These are phyloP conservation scores for Poecilobothrus nobilitatus DNA, from an alignment of 2,888 invertebrate species.

Conservation along the genomic window DNA sequence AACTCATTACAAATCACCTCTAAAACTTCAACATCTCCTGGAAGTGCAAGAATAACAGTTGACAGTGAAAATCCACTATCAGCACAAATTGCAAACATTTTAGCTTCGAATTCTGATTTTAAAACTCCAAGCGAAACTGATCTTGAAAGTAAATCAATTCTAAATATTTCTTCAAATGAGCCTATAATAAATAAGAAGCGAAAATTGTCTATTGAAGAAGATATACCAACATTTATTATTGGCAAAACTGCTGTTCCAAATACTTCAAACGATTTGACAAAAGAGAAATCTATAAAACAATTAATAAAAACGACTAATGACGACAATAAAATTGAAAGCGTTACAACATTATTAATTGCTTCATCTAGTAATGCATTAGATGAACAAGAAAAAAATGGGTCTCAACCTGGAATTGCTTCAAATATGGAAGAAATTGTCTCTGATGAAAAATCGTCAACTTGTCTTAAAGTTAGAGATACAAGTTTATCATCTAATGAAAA, in stretches of 20 bases:
- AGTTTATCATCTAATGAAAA: slow-evolving; percentile 18
- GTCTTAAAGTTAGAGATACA: slow-evolving; percentile 18
- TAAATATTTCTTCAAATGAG: neutral
- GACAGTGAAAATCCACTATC: slow-evolving; percentile 27
- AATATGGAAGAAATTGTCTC: neutral
- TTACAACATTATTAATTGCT: neutral
- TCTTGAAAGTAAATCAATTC: neutral
- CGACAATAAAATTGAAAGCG: neutral
- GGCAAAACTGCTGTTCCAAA: slow-evolving; percentile 25
- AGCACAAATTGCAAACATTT: slow-evolving; percentile 26
- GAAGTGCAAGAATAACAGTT: slow-evolving; percentile 22
- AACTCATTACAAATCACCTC: neutral
- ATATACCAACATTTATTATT: slow-evolving; percentile 30
- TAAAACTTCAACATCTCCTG: neutral
- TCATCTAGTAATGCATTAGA: slow-evolving; percentile 15
- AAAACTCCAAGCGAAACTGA: too few relatives aligned
- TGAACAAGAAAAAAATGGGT: slow-evolving; percentile 24
- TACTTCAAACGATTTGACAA: slow-evolving; percentile 12
- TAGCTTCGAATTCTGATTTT: slow-evolving; percentile 19
- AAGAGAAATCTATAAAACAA: neutral
- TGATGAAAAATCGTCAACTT: neutral
- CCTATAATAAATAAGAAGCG: slow-evolving; percentile 24
- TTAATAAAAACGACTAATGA: neutral
- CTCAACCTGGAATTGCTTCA: slow-evolving; percentile 18
- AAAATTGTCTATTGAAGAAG: slow-evolving; percentile 32